Base-by-base conservation (phyloP, 2,797 vertebrate species). In the Enteromius unitaeniatus region DNA sequence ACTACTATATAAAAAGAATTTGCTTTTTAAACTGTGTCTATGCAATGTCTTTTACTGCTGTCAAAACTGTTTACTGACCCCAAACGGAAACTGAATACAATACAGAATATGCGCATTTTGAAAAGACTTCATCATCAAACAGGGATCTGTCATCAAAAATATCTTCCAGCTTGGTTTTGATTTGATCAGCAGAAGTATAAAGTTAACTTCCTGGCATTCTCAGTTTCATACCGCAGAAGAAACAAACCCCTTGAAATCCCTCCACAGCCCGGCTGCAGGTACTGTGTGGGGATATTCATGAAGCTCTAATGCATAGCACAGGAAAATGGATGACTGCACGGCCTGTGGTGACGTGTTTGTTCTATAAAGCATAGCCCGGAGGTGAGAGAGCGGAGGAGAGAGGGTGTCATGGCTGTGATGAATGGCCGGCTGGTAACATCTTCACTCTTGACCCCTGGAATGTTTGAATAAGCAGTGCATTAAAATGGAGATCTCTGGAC, bases 361-460 rank as follows among this genome's bases (percentile, higher is more conserved):
- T 95, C 94, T 95, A 95, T 95, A 95, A 95, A 95, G 95, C 94
- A 95, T 95, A 93, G 94, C 94, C 93, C 95, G 91, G 90, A 92
- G 93, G 91, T 92, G 91, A 85, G 89, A 83, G 90, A 92, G 94
- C 90, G 84, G 91, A 87, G 87, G 92, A 92, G 92, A 92, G 93
- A 94, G 90, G 86, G 89, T 95, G 94, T 94, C 93, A 94, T 78
- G 86, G 83, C 85, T 84, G 90, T 95, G 95, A 95, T 96, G 89
- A 95, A 96, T 94, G 94, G 92, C 92, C 92, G 89, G 87, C 87
- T 90, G 90, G 90, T 94, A 94, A 95, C 94, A 92, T 95, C 95
- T 96, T 95, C 94, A 95, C 95, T 94, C 90, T 93, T 95, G 93
- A 94, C 93, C 94, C 92, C 91, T 82, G 67, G 82, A 79, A 77